Conservation (phyloP, 2,888 invertebrate species). For the Cepaea hortensis region DNA sequence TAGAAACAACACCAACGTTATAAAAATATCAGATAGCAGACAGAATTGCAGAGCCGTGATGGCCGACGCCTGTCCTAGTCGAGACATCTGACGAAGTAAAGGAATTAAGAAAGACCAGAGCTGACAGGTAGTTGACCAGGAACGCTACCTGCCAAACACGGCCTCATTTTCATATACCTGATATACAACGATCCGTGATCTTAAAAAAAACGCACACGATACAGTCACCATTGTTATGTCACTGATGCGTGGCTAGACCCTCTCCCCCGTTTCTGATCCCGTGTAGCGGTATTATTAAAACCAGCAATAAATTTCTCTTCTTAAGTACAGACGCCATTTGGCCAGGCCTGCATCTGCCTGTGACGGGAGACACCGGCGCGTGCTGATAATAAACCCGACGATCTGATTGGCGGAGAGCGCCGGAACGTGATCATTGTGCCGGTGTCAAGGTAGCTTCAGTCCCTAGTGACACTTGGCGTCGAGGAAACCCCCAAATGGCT, state of each 20-base stretch:
- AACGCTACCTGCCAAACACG: background rate
- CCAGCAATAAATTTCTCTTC: conserved; percentile 39
- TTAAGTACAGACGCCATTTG: background rate
- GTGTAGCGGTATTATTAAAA: conserved; percentile 35
- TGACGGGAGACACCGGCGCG: conserved; percentile 42
- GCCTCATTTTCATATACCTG: background rate
- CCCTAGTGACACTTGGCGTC: conserved; percentile 50
- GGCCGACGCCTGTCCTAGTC: background rate
- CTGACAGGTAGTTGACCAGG: background rate
- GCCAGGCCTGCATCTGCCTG: conserved; percentile 38
- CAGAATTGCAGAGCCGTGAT: background rate
- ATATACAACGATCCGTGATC: background rate
- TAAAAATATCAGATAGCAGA: background rate
- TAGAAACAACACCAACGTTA: too few species aligned
- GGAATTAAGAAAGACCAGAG: background rate
- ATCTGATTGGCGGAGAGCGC: conserved; percentile 44
- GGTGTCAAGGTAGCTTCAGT: conserved; percentile 49
- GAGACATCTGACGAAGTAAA: background rate
- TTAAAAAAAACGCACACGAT: background rate
- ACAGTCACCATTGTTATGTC: background rate
- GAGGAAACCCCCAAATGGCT: conserved; percentile 35
- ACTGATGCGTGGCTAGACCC: background rate
- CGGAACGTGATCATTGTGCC: conserved; percentile 47
- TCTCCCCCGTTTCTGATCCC: background rate
- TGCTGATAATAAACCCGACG: conserved; percentile 34